phyloP scores from a whole-genome alignment of 2,113 vertebrate genomes.

The Seriola dumerili region DNA sequence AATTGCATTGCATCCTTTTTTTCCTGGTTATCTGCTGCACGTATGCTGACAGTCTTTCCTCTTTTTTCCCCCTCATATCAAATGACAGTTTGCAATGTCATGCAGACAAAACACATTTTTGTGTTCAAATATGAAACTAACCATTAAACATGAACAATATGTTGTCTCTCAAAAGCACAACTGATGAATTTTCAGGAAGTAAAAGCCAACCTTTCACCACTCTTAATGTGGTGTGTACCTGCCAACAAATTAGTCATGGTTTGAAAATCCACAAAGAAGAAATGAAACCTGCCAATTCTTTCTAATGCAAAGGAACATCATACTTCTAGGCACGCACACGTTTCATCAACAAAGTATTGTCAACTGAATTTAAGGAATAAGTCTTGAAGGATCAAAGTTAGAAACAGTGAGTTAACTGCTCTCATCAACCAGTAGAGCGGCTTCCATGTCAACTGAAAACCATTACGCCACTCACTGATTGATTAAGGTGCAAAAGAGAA shows the following conservation, averaged over 20 bases:
- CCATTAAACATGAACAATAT: not conserved
- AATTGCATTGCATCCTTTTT: not conserved
- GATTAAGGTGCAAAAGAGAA: not conserved
- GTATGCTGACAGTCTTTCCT: not conserved
- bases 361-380: no score
- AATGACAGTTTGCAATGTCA: not conserved
- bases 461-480: not conserved
- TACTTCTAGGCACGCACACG: not conserved
- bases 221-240: not conserved
- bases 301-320: not conserved
- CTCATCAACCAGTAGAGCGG: not conserved
- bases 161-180: not conserved
- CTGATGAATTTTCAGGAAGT: slow-evolving; percentile 4
- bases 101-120: not conserved
- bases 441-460: not conserved
- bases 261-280: slow-evolving; percentile 3
- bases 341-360: not conserved
- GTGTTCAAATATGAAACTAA: not conserved
- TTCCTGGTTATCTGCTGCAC: not conserved
- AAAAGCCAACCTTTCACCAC: not conserved
- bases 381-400: not conserved
- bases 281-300: slow-evolving; percentile 5
- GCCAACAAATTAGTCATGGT: not conserved
- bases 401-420: not conserved
- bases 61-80: not conserved